These are phyloP conservation scores for Peromyscus eremicus DNA, from an alignment of 2,797 vertebrate genomes.

Conservation along the genomic window DNA sequence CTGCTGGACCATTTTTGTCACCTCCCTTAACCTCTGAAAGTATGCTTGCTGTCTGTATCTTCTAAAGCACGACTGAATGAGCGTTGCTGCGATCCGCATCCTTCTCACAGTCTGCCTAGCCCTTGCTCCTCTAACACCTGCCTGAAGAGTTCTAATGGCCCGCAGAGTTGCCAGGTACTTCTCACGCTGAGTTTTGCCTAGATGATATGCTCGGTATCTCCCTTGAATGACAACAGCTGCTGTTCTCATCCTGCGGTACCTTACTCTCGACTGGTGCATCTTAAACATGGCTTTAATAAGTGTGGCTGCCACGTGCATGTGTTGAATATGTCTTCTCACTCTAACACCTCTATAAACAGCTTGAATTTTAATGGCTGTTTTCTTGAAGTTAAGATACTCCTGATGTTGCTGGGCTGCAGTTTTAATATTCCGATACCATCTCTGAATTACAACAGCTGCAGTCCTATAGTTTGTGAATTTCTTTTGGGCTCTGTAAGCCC, in stretches of 20 bases:
- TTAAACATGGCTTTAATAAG: conserved; percentile 92
- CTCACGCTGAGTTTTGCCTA: conserved; percentile 80
- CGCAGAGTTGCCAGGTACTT: conserved; percentile 83
- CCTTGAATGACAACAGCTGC: conserved; percentile 92
- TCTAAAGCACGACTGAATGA: conserved; percentile 89
- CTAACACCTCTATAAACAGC: conserved; percentile 89
- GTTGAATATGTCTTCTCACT: conserved; percentile 85
- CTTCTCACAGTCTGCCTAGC: conserved; percentile 83
- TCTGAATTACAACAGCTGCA: conserved; percentile 89
- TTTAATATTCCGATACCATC: conserved; percentile 86
- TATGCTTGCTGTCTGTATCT: conserved; percentile 81
- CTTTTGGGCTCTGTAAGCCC: conserved; percentile 86
- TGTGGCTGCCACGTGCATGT: conserved; percentile 88
- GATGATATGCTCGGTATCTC: conserved; percentile 88
- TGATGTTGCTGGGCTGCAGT: conserved; percentile 80
- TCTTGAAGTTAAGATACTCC: conserved; percentile 88
- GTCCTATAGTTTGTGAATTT: conserved; percentile 85
- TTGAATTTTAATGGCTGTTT: conserved; percentile 88
- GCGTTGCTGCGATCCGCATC: conserved; percentile 83
- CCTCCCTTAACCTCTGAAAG: conserved; percentile 84
- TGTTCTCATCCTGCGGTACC: conserved; percentile 89
- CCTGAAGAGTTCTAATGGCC: conserved; percentile 87
- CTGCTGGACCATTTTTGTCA: conserved; percentile 82
- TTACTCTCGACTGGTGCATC: conserved; percentile 88
- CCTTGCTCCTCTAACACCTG: conserved; percentile 87